Conservation (phyloP, 2,797 vertebrate species). For the Chrosomus eos region DNA sequence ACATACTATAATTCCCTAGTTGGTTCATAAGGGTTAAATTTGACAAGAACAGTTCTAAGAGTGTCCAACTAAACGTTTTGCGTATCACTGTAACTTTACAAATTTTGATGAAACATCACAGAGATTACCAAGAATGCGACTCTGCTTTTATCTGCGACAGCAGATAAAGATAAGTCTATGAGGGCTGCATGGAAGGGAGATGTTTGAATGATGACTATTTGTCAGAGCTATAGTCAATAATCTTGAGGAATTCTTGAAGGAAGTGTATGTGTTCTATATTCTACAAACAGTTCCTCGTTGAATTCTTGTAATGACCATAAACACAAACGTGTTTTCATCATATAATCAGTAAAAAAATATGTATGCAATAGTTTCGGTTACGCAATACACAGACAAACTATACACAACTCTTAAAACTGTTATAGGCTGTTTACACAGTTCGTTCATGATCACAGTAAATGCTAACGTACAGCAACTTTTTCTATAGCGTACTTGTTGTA, state of each 20-base stretch:
- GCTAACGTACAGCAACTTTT: neutral
- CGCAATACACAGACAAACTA: neutral
- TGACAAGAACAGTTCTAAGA: neutral
- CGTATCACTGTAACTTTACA: neutral
- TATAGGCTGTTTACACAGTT: neutral
- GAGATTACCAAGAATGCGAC: neutral
- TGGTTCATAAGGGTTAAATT: neutral
- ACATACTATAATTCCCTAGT: neutral
- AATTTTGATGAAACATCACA: slow-evolving; percentile 27
- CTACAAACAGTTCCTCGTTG: neutral
- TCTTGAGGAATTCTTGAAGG: slow-evolving; percentile 1
- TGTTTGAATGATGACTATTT: neutral
- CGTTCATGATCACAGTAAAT: neutral
- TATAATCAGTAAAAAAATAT: neutral
- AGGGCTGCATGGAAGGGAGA: neutral
- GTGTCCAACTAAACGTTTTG: neutral
- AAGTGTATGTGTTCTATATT: neutral
- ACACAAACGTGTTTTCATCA: neutral
- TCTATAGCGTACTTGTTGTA: neutral
- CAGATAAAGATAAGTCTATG: slow-evolving; percentile 11
- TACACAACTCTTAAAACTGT: neutral
- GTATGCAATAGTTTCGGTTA: neutral
- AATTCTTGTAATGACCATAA: neutral
- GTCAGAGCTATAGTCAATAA: neutral
- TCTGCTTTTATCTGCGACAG: neutral